Conservation (phyloP, 2,888 invertebrate species). For the Tetragonula carbonaria region DNA sequence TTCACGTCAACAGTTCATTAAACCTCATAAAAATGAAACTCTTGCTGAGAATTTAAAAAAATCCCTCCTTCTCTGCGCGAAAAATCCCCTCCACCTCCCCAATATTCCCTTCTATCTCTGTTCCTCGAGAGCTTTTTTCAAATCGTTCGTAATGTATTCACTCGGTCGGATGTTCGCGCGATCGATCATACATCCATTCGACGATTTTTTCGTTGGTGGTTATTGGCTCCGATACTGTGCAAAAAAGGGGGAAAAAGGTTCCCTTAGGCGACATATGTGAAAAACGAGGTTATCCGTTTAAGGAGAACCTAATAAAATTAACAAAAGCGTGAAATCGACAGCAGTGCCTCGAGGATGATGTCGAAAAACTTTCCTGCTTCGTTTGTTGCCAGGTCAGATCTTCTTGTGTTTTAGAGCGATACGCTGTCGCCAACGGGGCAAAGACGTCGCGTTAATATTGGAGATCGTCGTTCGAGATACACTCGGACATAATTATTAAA, state of each 20-base stretch:
- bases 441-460: neutral
- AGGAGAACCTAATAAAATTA: neutral
- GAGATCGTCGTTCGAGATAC: neutral
- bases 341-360: too few relatives aligned
- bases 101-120: neutral
- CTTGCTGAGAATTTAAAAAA: slow-evolving; percentile 5
- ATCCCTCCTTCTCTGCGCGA: neutral
- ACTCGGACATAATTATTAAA: neutral
- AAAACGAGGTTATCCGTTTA: neutral
- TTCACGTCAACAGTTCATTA: slow-evolving; percentile 36
- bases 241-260: neutral
- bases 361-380: neutral
- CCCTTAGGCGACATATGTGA: neutral
- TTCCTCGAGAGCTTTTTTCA: neutral
- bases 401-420: neutral
- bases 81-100: neutral
- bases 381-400: neutral
- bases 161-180: neutral
- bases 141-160: too few relatives aligned
- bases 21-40: slow-evolving; percentile 32
- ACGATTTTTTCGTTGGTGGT: neutral
- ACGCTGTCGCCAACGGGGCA: neutral
- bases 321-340: neutral
- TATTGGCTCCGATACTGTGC: neutral
- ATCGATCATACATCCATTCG: neutral